Evolutionary conservation across 2,797 vertebrate species (phyloP), one percentile per base, ranked within the genome.

Genomic region (Buphagus erythrorhynchus): DNA sequence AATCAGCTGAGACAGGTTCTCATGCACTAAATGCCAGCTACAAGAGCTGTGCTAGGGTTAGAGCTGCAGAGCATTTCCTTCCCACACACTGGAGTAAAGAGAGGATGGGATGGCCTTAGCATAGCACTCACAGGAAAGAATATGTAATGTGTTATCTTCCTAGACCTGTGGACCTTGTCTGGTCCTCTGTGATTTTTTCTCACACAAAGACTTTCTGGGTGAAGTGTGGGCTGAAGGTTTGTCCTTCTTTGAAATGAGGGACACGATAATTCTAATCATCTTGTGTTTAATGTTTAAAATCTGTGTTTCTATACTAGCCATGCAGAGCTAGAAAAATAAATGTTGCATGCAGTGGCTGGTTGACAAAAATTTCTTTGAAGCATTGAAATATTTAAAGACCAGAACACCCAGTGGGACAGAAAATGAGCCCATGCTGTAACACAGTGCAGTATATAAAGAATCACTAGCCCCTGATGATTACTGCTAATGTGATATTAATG

Each of bases 331-430:
- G 90, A 82, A 91, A 83, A 95, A 90, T 35, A 67, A 93, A 90
- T 57, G 40, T 59, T 87, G 49, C 57, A 15, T 48, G n/a, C 66
- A 65, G 45, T 86, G 76, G 73, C 73, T 85, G 45, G 25, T 73
- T 83, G 89, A 90, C 49, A 87, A 93, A 94, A 92, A 69, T 31
- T 74, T 69, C 46, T 88, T 73, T 86, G 90, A 94, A 85, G 76
- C 90, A 58, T 17, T 95, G 71, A 96, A 95, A 93, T 93, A 93
- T 80, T 96, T 91, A 80, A 92, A 95, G 93, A 81, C 46, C 58
- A 83, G 77, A 93, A 68, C 46, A 89, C 66, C 77, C 90, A 54
- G 24, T 59, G 90, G 88, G 82, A 82, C 51, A 77, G 68, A 74
- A 97, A 96, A 94, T 94, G 88, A 97, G 66, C 40, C 80, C 17